Evolutionary conservation across 2,888 invertebrate genomes (phyloP).

Genomic region (Oscheius sp.): DNA sequence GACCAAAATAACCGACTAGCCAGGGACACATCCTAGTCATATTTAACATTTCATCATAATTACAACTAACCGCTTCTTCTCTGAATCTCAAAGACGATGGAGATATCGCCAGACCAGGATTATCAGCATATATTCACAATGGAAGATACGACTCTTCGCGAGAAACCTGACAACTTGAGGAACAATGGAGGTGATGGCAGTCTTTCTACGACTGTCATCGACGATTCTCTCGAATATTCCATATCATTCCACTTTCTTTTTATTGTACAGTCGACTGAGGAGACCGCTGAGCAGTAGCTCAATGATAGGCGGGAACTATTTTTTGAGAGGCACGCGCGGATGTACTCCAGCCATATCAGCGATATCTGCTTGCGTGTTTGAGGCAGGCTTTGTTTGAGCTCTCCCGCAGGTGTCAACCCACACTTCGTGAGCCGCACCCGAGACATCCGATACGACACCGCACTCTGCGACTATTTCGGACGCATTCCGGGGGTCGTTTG

Average conservation of each 20-base stretch:
- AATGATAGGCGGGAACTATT: not conserved
- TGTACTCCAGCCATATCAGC: slow-evolving; percentile 20
- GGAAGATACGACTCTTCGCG: too few relatives aligned
- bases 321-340: not conserved
- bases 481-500: slow-evolving; percentile 28
- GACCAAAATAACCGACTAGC: slow-evolving; percentile 21
- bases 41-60: not conserved
- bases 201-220: too few relatives aligned
- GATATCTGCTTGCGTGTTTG: slow-evolving; percentile 27
- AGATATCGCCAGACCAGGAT: too few relatives aligned
- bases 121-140: too few relatives aligned
- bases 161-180: too few relatives aligned
- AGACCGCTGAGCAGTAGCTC: not conserved
- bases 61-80: too few relatives aligned
- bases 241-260: too few relatives aligned
- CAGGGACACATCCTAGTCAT: not conserved
- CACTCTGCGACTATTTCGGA: slow-evolving; percentile 23
- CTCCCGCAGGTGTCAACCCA: slow-evolving; percentile 32
- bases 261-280: too few relatives aligned
- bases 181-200: too few relatives aligned
- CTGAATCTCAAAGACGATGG: too few relatives aligned
- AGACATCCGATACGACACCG: slow-evolving; percentile 33
- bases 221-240: too few relatives aligned
- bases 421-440: slow-evolving; percentile 31
- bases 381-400: slow-evolving; percentile 36